Evolutionary conservation across 2,888 invertebrate species (phyloP), one percentile per base, ranked within the genome.

Genomic region (Erebia epiphron): DNA sequence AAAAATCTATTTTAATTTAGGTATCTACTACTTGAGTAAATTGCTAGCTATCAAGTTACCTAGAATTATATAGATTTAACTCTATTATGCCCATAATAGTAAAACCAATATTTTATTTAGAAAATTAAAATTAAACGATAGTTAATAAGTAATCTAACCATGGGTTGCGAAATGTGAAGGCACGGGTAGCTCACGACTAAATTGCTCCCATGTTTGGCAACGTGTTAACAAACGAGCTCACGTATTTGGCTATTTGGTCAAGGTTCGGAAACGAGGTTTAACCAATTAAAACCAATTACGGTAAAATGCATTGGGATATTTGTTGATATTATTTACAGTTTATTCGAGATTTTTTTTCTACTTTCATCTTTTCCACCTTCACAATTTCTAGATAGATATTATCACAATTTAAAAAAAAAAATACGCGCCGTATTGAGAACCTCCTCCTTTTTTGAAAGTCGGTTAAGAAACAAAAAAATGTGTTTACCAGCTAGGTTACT

Each of bases 181-280:
- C 62, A 26, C 49, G 62, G 49, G 62, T 54, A 62, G 61, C 66
- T 60, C 67, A 67, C 67, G 61, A 74, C 70, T 70, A 68, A 70
- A 69, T 70, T 64, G 57, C 68, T 57, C 67, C 69, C 68, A 68
- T 69, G 70, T 70, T 74, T 74, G 66, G 72, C 68, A 72, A 74
- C 67, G 62, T 68, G 69, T 74, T 74, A 71, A 72, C 70, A 70
- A 74, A 70, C 70, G 68, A 63, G 72, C 62, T 50, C 68, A 70
- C 68, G 63, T 21, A 66, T 74, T 75, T 68, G 75, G 72, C 67
- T 69, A 72, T 73, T 73, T 75, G 74, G 75, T 74, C 75, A 75
- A 75, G 74, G 75, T 63, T 74, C 61, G 50, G 16, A 69, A 66
- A 70, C 74, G 69, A 72, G 72, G 71, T 18, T 72, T 69, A 67